Evolutionary conservation across 1,140 invertebrate genomes (phyloP), one percentile per base, ranked within the genome.

Genomic region (Eurosta solidaginis): DNA sequence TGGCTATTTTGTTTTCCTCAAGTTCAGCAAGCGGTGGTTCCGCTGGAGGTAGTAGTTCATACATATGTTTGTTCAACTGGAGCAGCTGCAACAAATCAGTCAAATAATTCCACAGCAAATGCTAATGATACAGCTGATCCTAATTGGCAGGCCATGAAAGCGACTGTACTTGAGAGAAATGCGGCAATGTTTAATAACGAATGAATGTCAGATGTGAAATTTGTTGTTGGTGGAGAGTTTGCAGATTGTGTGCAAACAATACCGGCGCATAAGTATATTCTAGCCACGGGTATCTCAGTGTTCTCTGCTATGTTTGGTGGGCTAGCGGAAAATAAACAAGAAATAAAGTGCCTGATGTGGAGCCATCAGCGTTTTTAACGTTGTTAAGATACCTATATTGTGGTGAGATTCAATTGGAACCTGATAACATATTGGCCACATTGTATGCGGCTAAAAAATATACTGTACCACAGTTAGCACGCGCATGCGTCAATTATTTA

Each of bases 271-370:
- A n/a, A n/a, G n/a, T n/a, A n/a, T n/a, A n/a, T n/a, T n/a, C n/a
- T n/a, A 82, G 95, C 95, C 14, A 97, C 95, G 36, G 95, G 95
- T 76, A 97, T 95, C 88, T 96, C 95, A 14, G 96, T 97, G 27
- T 97, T 97, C 86, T 96, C 96, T 89, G 96, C 96, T 33, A 97
- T 97, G 96, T 97, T 97, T 88, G 95, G 95, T 44, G 94, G 95
- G 4, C 86, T 97, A 79, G 94, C 95, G 17, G 95, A 96, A n/a
- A n/a, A n/a, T n/a, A n/a, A n/a, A n/a, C n/a, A n/a, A n/a, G n/a
- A n/a, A n/a, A n/a, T n/a, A n/a, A n/a, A n/a, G n/a, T n/a, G n/a
- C n/a, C n/a, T n/a, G n/a, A n/a, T n/a, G n/a, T n/a, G n/a, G n/a
- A n/a, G n/a, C n/a, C n/a, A n/a, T n/a, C n/a, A n/a, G n/a, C n/a